Evolutionary conservation across 2,113 vertebrate genomes (phyloP).

Genomic region (Chloroceryle aenea): DNA sequence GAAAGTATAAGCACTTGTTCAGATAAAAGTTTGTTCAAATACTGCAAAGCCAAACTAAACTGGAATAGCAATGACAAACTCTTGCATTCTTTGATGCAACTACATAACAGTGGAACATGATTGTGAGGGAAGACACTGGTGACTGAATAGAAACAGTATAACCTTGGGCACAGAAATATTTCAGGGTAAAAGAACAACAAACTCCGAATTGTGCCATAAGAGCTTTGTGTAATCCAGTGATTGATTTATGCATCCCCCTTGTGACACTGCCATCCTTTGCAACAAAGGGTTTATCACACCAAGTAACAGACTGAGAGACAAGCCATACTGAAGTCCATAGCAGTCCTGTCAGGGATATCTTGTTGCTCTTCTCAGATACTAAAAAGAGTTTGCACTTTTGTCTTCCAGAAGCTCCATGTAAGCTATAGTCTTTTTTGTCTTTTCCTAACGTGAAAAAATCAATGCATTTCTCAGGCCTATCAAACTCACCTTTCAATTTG

Average conservation of each 20-base stretch:
- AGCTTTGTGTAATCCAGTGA: neutral
- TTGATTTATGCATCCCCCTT: neutral
- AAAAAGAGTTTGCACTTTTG: neutral
- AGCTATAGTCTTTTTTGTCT: neutral
- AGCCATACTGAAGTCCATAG: neutral
- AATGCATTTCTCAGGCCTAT: neutral
- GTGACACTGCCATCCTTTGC: neutral
- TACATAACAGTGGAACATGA: neutral
- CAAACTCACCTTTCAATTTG: neutral
- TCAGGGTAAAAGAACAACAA: neutral
- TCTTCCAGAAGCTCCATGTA: neutral
- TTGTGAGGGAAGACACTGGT: neutral
- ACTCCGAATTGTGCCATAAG: neutral
- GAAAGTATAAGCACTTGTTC: neutral
- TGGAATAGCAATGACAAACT: neutral
- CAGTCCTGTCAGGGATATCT: neutral
- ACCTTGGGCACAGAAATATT: neutral
- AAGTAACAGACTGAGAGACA: neutral
- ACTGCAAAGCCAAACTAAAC: neutral
- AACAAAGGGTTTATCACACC: neutral
- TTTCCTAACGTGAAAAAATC: neutral
- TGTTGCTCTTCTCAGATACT: neutral
- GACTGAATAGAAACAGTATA: neutral
- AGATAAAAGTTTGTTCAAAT: neutral
- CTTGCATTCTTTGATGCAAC: neutral